phyloP scores from a whole-genome alignment of 2,797 vertebrate genomes.

The Lacerta viridis region DNA sequence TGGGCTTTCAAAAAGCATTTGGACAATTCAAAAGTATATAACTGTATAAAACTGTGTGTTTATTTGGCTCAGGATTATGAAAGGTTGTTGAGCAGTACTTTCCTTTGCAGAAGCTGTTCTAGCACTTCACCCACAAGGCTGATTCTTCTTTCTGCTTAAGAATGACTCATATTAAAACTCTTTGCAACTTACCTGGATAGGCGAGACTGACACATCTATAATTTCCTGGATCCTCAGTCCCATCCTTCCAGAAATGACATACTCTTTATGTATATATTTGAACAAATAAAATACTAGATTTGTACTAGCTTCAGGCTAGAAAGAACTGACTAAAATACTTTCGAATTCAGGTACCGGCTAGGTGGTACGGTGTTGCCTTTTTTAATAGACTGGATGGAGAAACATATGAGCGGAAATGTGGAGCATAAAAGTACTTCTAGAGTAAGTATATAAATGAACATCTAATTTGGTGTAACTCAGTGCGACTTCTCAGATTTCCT shows the following conservation, averaged over 20 bases:
- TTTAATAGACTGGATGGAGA: conserved; percentile 95
- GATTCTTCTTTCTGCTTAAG: conserved; percentile 13
- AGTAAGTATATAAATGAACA: conserved; percentile 83
- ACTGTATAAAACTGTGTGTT: not conserved
- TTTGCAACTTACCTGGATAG: not conserved
- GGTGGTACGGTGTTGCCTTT: conserved; percentile 93
- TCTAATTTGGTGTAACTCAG: conserved; percentile 19
- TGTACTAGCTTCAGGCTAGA: conserved; percentile 47
- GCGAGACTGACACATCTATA: not conserved
- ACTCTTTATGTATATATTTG: not conserved
- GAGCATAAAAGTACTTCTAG: conserved; percentile 93
- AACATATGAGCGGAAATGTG: conserved; percentile 90
- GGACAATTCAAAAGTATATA: not conserved
- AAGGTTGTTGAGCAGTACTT: not conserved
- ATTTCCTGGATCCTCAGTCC: not conserved
- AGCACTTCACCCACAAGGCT: not conserved
- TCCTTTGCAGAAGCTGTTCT: not conserved
- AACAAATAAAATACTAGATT: conserved; percentile 29
- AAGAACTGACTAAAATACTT: conserved; percentile 72
- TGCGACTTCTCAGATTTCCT: conserved; percentile 23
- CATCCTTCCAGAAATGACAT: conserved; percentile 1
- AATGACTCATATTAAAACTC: not conserved
- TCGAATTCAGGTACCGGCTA: conserved; percentile 90
- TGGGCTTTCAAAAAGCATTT: too few relatives aligned
- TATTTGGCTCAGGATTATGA: not conserved